Percentiles rank a stretch among this genome's conserved stretches.
phyloP scores from a whole-genome alignment of 2,888 invertebrate genomes.

The Melinaea menophilus region DNA sequence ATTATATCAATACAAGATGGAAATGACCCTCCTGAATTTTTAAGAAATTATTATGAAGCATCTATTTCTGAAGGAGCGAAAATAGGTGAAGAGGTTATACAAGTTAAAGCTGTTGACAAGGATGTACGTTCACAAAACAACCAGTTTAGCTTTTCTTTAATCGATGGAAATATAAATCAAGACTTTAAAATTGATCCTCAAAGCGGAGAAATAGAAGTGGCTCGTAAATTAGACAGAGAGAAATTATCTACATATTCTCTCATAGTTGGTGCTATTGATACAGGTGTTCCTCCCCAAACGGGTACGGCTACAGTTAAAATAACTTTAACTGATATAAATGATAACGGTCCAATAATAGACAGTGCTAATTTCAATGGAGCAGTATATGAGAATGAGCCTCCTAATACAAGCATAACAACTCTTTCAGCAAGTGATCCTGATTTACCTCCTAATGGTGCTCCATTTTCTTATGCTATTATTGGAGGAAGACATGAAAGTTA shows the following conservation, averaged over 20 bases:
- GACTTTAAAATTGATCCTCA: constrained; percentile 93
- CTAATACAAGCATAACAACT: constrained; percentile 89
- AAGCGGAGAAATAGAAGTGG: constrained; percentile 88
- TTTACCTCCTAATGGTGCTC: constrained; percentile 92
- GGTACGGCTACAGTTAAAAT: constrained; percentile 92
- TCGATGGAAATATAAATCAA: constrained; percentile 89
- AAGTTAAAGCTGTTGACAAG: constrained; percentile 92
- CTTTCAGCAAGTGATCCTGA: constrained; percentile 94
- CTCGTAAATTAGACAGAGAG: constrained; percentile 88
- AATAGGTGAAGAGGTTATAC: constrained; percentile 84
- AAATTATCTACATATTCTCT: constrained; percentile 84
- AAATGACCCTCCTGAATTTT: constrained; percentile 96
- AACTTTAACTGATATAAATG: constrained; percentile 91
- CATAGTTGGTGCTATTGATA: constrained; percentile 92
- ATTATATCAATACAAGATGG: constrained; percentile 96
- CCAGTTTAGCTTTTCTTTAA: constrained; percentile 93
- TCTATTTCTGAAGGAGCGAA: constrained; percentile 88
- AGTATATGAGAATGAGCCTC: constrained; percentile 91
- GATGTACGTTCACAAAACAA: constrained; percentile 94
- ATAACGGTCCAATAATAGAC: constrained; percentile 93
- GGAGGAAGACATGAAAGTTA: constrained; percentile 87
- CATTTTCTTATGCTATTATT: constrained; percentile 88
- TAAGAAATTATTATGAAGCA: constrained; percentile 86
- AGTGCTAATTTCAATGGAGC: constrained; percentile 84
- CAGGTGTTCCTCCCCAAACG: constrained; percentile 92